Evolutionary conservation across 2,888 invertebrate genomes (phyloP).

Genomic region (Lasioglossum vierecki): DNA sequence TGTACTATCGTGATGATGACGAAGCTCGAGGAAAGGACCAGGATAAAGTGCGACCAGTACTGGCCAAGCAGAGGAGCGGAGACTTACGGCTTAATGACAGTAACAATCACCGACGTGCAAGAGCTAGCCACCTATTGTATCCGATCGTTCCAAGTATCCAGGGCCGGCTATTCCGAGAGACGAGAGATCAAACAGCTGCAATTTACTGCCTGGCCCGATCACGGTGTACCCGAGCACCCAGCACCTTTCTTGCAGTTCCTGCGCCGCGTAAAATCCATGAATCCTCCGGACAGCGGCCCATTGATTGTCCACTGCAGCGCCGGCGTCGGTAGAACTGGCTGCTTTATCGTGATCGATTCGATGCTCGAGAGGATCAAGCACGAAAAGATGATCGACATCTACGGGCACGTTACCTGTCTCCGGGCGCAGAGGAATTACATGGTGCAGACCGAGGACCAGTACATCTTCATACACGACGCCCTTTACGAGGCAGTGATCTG

Average conservation of each 20-base stretch:
- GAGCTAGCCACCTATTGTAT: slow-evolving; percentile 99
- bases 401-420: slow-evolving; percentile 99
- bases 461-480: slow-evolving; percentile 99
- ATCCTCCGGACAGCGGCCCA: slow-evolving; percentile 96
- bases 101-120: slow-evolving; percentile 97
- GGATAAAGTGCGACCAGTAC: slow-evolving; percentile 99
- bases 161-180: slow-evolving; percentile 90
- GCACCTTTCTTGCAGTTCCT: slow-evolving; percentile 99
- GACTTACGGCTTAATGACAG: slow-evolving; percentile 97
- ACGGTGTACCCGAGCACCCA: slow-evolving; percentile 99
- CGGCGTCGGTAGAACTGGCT: slow-evolving; percentile 95
- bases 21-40: slow-evolving; percentile 97
- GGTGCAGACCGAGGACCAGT: slow-evolving; percentile 99
- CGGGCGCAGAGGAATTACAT: slow-evolving; percentile 99
- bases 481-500: slow-evolving; percentile 98
- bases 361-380: slow-evolving; percentile 99
- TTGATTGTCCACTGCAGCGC: slow-evolving; percentile 97
- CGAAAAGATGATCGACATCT: slow-evolving; percentile 99
- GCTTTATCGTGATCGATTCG: slow-evolving; percentile 99
- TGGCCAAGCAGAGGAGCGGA: slow-evolving; percentile 98
- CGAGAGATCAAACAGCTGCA: slow-evolving; percentile 98
- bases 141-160: slow-evolving; percentile 96
- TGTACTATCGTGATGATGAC: slow-evolving; percentile 99
- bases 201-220: slow-evolving; percentile 99
- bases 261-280: slow-evolving; percentile 95